Percentiles rank a stretch among this genome's conserved stretches.
These are phyloP conservation scores for Drosophila funebris DNA, from an alignment of 1,140 invertebrate genomes.

Conservation along the genomic window DNA sequence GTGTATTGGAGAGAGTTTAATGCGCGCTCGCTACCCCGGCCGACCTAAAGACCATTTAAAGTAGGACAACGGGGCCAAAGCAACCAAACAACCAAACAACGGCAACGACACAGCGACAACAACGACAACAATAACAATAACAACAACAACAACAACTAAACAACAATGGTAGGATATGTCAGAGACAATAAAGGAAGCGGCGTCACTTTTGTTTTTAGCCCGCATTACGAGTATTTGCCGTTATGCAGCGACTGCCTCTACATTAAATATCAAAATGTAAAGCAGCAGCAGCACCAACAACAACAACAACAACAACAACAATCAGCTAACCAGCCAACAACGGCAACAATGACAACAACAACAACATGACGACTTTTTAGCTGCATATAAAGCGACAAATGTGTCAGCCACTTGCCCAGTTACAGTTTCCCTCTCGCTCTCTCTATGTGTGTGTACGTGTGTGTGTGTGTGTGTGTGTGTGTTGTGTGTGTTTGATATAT, in stretches of 20 bases:
- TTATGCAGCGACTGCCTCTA: constrained; percentile 46
- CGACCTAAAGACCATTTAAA: constrained; percentile 78
- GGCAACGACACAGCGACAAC: background rate
- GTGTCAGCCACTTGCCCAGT: constrained; percentile 31
- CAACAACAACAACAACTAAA: constrained; percentile 28
- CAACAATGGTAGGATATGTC: constrained; percentile 70
- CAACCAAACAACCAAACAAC: constrained; percentile 18
- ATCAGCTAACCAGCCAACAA: background rate
- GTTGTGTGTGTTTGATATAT: background rate
- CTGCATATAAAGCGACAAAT: constrained; percentile 9
- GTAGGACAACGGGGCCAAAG: constrained; percentile 59
- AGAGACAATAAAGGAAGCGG: constrained; percentile 72
- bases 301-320: constrained; percentile 4
- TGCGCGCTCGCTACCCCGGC: constrained; percentile 46
- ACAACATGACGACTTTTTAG: constrained; percentile 23
- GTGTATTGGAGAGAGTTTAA: constrained; percentile 64
- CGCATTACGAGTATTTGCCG: constrained; percentile 64
- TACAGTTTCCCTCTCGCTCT: constrained; percentile 1
- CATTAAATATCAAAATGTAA: constrained; percentile 53
- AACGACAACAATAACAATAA: background rate
- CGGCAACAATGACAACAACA: constrained; percentile 5
- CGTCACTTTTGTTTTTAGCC: constrained; percentile 78
- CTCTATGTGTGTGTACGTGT: constrained; percentile 1
- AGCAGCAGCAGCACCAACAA: constrained; percentile 11
- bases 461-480: constrained; percentile 6